Percentiles rank a stretch among this genome's conserved stretches.
These are phyloP conservation scores for Melitaea athalia DNA, from an alignment of 2,888 invertebrate species.

Conservation along the genomic window DNA sequence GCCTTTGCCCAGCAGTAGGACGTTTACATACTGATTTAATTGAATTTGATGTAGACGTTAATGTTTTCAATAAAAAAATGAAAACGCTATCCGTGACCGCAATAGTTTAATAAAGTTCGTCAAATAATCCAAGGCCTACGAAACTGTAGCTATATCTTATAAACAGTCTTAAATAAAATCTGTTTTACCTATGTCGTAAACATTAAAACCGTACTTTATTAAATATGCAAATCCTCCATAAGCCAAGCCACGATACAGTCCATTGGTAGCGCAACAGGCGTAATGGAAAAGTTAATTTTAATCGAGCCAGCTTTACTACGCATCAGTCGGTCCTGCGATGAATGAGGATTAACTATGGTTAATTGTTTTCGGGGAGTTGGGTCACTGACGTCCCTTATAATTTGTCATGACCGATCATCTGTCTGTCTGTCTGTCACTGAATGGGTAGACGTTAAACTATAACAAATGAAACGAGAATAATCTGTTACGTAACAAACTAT, in stretches of 20 bases:
- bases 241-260: slow-evolving; percentile 29
- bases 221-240: slow-evolving; percentile 26
- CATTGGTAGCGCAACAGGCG: slow-evolving; percentile 36
- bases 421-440: slow-evolving; percentile 13
- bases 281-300: slow-evolving; percentile 44
- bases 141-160: neutral
- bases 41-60: too few species aligned
- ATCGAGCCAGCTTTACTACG: slow-evolving; percentile 39
- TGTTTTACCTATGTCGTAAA: slow-evolving; percentile 6
- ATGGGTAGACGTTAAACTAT: neutral
- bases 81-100: neutral
- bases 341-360: slow-evolving; percentile 39
- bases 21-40: too few species aligned
- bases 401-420: slow-evolving; percentile 29
- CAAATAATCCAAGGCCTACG: neutral
- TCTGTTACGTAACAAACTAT: neutral
- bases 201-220: slow-evolving; percentile 18
- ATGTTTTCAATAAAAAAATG: too few species aligned
- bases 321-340: slow-evolving; percentile 37
- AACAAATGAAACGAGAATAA: neutral
- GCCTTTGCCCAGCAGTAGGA: too few species aligned
- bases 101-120: neutral
- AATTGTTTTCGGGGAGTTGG: slow-evolving; percentile 36
- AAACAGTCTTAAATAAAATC: slow-evolving; percentile 24
- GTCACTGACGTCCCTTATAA: slow-evolving; percentile 28